These are phyloP conservation scores for Caenorhabditis sp. DNA, from an alignment of 2,888 invertebrate species.

Conservation along the genomic window DNA sequence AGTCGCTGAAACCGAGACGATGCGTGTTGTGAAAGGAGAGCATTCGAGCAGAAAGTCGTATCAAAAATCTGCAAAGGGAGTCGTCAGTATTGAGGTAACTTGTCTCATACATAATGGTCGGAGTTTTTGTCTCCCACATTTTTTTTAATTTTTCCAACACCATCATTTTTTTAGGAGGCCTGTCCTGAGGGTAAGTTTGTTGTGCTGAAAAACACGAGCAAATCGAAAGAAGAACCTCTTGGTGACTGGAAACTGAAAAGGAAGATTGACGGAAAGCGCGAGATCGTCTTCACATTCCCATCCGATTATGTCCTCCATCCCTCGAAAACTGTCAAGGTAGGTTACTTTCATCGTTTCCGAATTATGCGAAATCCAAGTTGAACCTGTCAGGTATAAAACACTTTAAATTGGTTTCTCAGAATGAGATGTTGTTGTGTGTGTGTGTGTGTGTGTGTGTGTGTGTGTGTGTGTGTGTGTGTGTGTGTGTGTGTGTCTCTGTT, in stretches of 20 bases:
- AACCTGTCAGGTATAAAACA: conserved; percentile 30
- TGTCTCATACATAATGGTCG: not conserved
- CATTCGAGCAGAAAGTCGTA: conserved; percentile 85
- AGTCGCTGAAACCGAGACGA: conserved; percentile 76
- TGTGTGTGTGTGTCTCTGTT: too few relatives aligned
- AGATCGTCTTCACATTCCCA: conserved; percentile 79
- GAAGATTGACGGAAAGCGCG: conserved; percentile 83
- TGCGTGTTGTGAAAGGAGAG: conserved; percentile 83
- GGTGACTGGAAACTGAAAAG: conserved; percentile 84
- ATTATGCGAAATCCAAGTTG: conserved; percentile 1
- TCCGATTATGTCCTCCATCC: conserved; percentile 75
- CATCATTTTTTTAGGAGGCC: conserved; percentile 81
- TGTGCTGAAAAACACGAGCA: conserved; percentile 81
- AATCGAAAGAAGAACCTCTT: conserved; percentile 78
- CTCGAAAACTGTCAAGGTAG: conserved; percentile 74
- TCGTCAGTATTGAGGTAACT: conserved; percentile 83
- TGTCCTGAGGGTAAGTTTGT: conserved; percentile 85
- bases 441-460: too few relatives aligned
- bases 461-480: too few relatives aligned
- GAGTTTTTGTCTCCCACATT: not conserved
- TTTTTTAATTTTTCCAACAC: not conserved
- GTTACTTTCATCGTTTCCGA: not conserved
- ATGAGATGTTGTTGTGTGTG: conserved; percentile 38
- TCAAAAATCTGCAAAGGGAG: conserved; percentile 85
- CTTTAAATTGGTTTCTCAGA: conserved; percentile 27